Base-by-base conservation (phyloP, 2,113 vertebrate genomes). In the Dryoscopus gambensis region DNA sequence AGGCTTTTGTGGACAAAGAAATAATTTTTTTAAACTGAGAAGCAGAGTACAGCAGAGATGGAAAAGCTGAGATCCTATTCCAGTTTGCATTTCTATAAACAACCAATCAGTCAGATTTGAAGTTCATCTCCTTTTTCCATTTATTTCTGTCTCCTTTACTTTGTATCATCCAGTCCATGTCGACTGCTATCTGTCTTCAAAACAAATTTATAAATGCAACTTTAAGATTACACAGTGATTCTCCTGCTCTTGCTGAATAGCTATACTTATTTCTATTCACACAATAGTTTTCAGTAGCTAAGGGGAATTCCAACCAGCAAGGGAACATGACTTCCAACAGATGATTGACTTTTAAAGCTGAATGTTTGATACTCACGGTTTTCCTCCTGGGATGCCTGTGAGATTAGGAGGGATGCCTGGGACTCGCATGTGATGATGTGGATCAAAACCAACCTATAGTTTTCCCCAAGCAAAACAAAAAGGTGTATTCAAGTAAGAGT, bases 401-500 rank as follows among this genome's bases (percentile, higher is more conserved):
- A 99, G 97, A 80, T 98, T 98, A 63, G 98, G 98, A 91, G 98
- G 98, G 83, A 99, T 98, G 65, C 98, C 98, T 77, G 98, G 98
- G 85, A 99, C 98, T 59, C 98, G 97, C 98, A 99, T 99, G 82
- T 99, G 98, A 98, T 98, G 98, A 95, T 99, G 98, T 55, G 98
- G 98, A 97, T 99, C 98, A 97, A 99, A 99, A 70, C 98, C 98
- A 97, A 99, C 98, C 98, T 99, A 85, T 15, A 95, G 90, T 95
- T 94, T 95, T 94, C 62, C 92, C 92, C 90, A 95, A 86, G 85
- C 62, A 97, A 95, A 96, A 97, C 42, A 97, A 96, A 87, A 94
- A 69, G 24, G 16, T 74, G 25, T 40, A 87, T 87, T 89, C 73
- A 84, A 78, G 49, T 37, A 20, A 28, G 25, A 88, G 27, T 56